Base-by-base conservation (phyloP, 1,140 invertebrate species). In the Cyphomyrmex costatus region DNA sequence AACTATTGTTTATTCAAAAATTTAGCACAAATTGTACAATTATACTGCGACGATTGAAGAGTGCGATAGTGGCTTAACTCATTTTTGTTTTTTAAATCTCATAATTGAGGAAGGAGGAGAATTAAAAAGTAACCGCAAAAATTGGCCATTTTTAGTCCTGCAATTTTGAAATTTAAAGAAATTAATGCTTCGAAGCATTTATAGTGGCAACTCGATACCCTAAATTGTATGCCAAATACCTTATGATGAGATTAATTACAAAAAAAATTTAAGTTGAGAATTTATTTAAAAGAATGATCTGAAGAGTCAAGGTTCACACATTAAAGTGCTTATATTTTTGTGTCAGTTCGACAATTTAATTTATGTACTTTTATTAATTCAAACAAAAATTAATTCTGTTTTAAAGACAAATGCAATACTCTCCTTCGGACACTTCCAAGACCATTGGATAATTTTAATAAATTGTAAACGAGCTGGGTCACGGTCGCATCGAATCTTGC, bases 1-100 rank as follows among this genome's bases (percentile, higher is more conserved):
- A 56, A 80, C 49, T 58, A 70, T 53, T n/a, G 2, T 70, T 80
- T 80, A 21, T 80, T 36, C 30, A 36, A 5, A 24, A 42, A 83
- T 16, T 73, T 60, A 49, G 68, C 27, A 36, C 36, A 1, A 46
- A 46, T 33, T 71, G 42, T 70, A 33, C 19, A 6, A 49, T 27
- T 51, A 63, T 46, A 70, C 8, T 33, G 68, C 56, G 36, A 83
- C 24, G 27, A 83, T 46, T 19, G 79, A 60, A 60, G 14, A 73
- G 19, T 30, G 49, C 66, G 24, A 74, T n/a, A 46, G 36, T 71
- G 8, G 19, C 27, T 30, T 1, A 33, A 65, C 27, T 16, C 2
- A 10, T 42, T 8, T 78, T 27, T 2, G n/a, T n/a, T n/a, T n/a
- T n/a, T n/a, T n/a, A 42, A 78, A 30, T 63, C 7, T 49, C 12